Evolutionary conservation across 1,140 invertebrate genomes (phyloP).

Genomic region (Coptotermes formosanus): DNA sequence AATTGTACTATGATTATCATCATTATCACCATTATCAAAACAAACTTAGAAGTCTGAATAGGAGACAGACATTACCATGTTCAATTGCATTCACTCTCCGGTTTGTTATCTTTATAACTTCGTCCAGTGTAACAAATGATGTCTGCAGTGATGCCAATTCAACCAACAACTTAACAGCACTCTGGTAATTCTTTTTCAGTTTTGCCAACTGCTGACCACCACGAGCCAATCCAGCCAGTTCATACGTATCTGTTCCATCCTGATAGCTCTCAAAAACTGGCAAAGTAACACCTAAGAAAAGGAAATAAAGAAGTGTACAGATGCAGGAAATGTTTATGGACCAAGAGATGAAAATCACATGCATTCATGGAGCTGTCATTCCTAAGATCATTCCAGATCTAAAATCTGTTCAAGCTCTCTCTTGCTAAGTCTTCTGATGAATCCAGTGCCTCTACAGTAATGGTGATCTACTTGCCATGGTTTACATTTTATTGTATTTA

Average conservation of each 20-base stretch:
- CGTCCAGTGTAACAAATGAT: conserved; percentile 94
- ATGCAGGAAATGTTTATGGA: not conserved
- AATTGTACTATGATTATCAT: too few relatives aligned
- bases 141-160: conserved; percentile 95
- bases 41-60: too few relatives aligned
- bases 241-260: conserved; percentile 91
- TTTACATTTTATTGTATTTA: too few relatives aligned
- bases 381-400: too few relatives aligned
- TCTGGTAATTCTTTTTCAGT: conserved; percentile 94
- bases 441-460: too few relatives aligned
- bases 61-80: conserved; percentile 67
- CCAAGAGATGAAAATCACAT: too few relatives aligned
- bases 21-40: too few relatives aligned
- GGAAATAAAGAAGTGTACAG: conserved; percentile 23
- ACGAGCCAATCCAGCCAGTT: conserved; percentile 87
- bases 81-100: conserved; percentile 99
- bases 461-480: too few relatives aligned
- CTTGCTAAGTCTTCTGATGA: too few relatives aligned
- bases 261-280: conserved; percentile 96
- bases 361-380: too few relatives aligned
- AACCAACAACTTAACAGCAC: conserved; percentile 87
- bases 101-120: conserved; percentile 97
- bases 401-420: too few relatives aligned
- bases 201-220: conserved; percentile 94
- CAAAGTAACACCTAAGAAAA: conserved; percentile 75